Evolutionary conservation across 2,888 invertebrate species (phyloP).

Genomic region (Hydropsyche betteni): DNA sequence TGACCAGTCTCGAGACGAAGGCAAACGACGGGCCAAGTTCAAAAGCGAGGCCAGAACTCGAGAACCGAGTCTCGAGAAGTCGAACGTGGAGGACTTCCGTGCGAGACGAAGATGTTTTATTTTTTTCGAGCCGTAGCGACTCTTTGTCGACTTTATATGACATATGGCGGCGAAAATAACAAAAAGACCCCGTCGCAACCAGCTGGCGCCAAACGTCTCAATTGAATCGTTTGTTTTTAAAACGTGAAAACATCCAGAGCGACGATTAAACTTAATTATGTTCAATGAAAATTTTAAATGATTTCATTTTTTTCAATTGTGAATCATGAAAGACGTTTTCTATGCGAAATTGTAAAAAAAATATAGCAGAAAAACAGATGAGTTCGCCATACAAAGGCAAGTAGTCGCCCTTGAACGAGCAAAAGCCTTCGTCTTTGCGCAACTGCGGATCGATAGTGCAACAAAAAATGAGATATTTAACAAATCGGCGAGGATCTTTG

Average conservation of each 20-base stretch:
- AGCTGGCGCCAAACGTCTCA: slow-evolving; percentile 28
- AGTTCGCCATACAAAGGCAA: neutral
- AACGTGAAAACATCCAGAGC: neutral
- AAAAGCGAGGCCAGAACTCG: neutral
- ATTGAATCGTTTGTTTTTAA: slow-evolving; percentile 18
- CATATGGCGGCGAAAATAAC: neutral
- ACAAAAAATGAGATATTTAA: neutral
- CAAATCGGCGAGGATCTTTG: too few species aligned
- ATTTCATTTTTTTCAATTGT: neutral
- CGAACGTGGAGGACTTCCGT: too few species aligned
- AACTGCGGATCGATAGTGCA: slow-evolving; percentile 3
- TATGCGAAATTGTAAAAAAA: neutral
- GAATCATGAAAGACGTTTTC: neutral
- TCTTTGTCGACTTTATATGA: neutral
- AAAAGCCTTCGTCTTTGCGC: slow-evolving; percentile 8
- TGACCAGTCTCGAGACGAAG: too few species aligned
- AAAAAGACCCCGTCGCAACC: neutral
- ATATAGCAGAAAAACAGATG: neutral
- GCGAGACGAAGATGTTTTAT: too few species aligned
- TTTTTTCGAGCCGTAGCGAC: neutral
- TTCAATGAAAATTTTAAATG: neutral
- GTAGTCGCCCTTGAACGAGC: slow-evolving; percentile 20
- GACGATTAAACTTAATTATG: neutral
- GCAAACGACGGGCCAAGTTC: neutral
- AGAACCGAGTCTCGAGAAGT: too few species aligned